Evolutionary conservation across 2,113 vertebrate species (phyloP), one percentile per base, ranked within the genome.

Genomic region (Hemichromis elongatus): DNA sequence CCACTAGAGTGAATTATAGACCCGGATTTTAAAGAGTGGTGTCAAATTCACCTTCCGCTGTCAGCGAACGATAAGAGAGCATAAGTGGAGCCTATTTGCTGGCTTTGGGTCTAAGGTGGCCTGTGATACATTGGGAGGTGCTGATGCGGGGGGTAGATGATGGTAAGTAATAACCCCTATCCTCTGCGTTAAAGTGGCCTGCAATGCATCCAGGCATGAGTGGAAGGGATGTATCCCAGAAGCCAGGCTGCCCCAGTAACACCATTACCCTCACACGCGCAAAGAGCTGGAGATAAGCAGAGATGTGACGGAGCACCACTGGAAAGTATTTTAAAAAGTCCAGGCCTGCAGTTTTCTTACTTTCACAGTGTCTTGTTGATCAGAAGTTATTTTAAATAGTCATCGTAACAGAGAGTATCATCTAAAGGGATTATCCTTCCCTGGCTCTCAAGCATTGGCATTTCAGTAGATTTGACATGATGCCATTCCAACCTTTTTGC

Each of bases 161-260:
- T 5, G 9, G 80, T 21, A 42, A 33, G 66, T 86, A 56, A 81
- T 57, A 91, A 63, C 77, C 12, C 54, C 57, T 35, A 55, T 35
- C 37, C 78, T 28, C 47, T 85, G 88, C 82, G 92, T 89, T 92
- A 88, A 89, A 89, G 86, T 86, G 82, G 47, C 83, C 83, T 87
- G 61, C 88, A 89, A 93, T 84, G 82, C 63, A 81, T 79, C 77
- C 61, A 54, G 68, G 52, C 50, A 54, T 59, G 80, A 79, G 80
- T 87, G 77, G 75, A 88, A 84, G 47, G 79, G 90, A 94, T 75
- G 79, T 75, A 87, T 88, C 83, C 90, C 94, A 93, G 92, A 91
- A 86, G 79, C 79, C 82, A 75, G 79, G 73, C 63, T 24, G 28
- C 26, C 56, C 9, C 52, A 24, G 61, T 59, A 84, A 75, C 81